Evolutionary conservation across 2,113 vertebrate species (phyloP), one percentile per base, ranked within the genome.

Genomic region (Ochotona princeps): DNA sequence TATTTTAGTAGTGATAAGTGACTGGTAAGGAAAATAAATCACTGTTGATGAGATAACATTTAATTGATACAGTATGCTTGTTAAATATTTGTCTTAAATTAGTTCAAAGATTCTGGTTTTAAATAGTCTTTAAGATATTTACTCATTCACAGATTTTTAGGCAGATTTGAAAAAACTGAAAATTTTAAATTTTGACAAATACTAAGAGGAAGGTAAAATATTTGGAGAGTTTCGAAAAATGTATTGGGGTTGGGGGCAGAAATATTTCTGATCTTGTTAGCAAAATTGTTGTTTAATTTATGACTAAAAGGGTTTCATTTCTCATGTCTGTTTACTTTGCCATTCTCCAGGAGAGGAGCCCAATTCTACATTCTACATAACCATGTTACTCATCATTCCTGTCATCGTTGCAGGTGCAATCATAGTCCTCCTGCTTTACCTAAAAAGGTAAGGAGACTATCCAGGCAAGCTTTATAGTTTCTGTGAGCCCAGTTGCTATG

Each of bases 371-470:
- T 82, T 97, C 60, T 96, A 97, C 32, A 90, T 92, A 38, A 67
- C 38, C 54, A 80, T 94, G 54, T 85, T 97, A 57, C 96, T 97
- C 74, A 92, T 87, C 78, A 94, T 97, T 79, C 97, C 96, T 0
- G 81, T 96, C 69, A 87, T 96, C 0, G 84, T 96, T 9, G 93
- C 96, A 32, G 89, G 83, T 5, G 83, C 95, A 12, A 66, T 97
- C 84, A 92, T 94, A 54, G 51, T 96, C 47, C 97, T 97, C 20
- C 91, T 97, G 60, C 93, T 97, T 60, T 97, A 97, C 74, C 89
- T 97, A 25, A 97, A 97, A 91, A 96, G 97, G 97, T 97, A 93
- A 96, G 95, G 20, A 17, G 21, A 57, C 38, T 38, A 12, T n/a
- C 26, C 25, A 9, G 25, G 49, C 15, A 60, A 20, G 26, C 49